Base-by-base conservation (phyloP, 2,888 invertebrate species). In the Alentia gelatinosa region DNA sequence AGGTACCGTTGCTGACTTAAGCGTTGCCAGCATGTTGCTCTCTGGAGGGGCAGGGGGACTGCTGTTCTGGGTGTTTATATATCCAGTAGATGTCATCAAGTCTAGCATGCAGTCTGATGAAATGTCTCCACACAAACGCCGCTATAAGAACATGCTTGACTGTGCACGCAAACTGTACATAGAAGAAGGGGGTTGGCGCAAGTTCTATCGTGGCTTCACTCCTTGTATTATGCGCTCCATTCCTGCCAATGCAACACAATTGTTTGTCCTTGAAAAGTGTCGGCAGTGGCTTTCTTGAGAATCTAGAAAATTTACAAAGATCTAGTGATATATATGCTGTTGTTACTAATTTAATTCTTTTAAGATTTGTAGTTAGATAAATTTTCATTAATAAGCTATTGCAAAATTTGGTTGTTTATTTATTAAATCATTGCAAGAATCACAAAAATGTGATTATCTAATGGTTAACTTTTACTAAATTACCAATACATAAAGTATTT, bases 51-150 rank as follows among this genome's bases (percentile, higher is more conserved):
- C 89, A 0, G 93, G 90, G 9, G 93, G 93, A 23, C 90, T 93
- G 42, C 47, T 92, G n/a, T 93, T 91, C 91, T 93, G 93, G 93
- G 63, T 91, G 30, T 74, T 93, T 40, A 93, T 93, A 7, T 93
- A 93, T 84, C 93, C 93, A 9, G 92, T 92, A 1, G 93, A 93
- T 89, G 93, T 93, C 68, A 90, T 93, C 91, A 93, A 93, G 90
- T 93, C 93, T 1, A 83, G 92, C 12, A 91, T 93, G 90, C 92
- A 93, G 91, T 91, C 92, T 1, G 93, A 93, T 63, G 91, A 92
- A 23, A 88, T 91, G 19, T 50, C 92, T 35, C 63, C 9, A 19
- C 33, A 47, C 23, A 50, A 92, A 86, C 63, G 93, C 1, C 23
- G 88, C 19, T 90, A 79, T 90, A 74, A 37, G 9, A 92, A 91